Evolutionary conservation across 2,888 invertebrate species (phyloP).

Genomic region (Nudaria mundana): DNA sequence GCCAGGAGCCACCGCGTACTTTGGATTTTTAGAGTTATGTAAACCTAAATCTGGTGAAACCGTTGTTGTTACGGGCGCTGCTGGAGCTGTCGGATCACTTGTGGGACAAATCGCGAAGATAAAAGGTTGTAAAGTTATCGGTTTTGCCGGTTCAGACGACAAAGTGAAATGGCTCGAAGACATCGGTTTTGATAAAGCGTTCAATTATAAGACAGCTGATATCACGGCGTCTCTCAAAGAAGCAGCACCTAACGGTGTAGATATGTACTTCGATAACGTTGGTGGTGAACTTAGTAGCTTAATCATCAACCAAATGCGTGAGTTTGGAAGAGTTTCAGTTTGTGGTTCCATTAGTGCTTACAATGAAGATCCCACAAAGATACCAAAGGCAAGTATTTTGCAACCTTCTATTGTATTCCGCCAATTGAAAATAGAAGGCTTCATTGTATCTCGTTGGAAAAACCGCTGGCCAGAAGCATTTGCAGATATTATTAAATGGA

Average conservation of each 20-base stretch:
- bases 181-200: conserved; percentile 85
- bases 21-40: conserved; percentile 85
- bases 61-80: conserved; percentile 86
- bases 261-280: conserved; percentile 89
- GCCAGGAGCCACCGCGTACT: conserved; percentile 87
- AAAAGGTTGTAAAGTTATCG: conserved; percentile 83
- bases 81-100: conserved; percentile 87
- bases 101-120: conserved; percentile 90
- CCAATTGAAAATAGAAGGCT: conserved; percentile 50
- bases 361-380: conserved; percentile 2
- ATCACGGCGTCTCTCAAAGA: conserved; percentile 77
- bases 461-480: conserved; percentile 81
- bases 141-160: conserved; percentile 85
- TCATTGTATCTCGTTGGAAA: conserved; percentile 63
- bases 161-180: conserved; percentile 86
- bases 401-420: conserved; percentile 75
- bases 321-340: conserved; percentile 79
- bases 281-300: conserved; percentile 82
- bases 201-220: conserved; percentile 86
- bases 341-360: conserved; percentile 18
- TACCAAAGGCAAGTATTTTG: conserved; percentile 40
- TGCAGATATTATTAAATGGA: conserved; percentile 79
- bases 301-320: conserved; percentile 82
- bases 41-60: conserved; percentile 85
- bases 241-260: conserved; percentile 77